Evolutionary conservation across 1,140 invertebrate genomes (phyloP).

Genomic region (Trypoxylus dichotomus): DNA sequence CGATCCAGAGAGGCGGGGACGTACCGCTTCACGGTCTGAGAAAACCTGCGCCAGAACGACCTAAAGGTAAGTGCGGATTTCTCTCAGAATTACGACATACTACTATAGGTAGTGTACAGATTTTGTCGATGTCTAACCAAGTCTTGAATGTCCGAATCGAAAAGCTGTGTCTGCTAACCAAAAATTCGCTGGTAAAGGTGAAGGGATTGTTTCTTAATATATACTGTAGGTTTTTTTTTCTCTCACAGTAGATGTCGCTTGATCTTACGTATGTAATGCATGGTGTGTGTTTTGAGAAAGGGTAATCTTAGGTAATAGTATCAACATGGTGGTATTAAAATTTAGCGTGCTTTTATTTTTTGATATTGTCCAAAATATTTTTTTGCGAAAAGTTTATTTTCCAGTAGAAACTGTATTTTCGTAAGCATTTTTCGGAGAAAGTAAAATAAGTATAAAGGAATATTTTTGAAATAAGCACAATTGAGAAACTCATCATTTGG

Average conservation of each 20-base stretch:
- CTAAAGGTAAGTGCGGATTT: constrained; percentile 67
- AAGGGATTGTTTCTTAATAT: neutral
- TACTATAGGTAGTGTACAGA: no score
- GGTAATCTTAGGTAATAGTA: neutral
- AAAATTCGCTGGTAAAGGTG: neutral
- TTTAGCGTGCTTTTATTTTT: neutral
- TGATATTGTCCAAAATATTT: no score
- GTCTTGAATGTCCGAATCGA: constrained; percentile 22
- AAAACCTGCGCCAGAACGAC: constrained; percentile 83
- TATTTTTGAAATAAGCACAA: no score
- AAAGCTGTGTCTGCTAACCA: neutral
- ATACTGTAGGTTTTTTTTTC: neutral
- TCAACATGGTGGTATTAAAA: neutral
- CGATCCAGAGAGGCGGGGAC: constrained; percentile 87
- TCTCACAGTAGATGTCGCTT: neutral
- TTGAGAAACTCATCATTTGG: neutral
- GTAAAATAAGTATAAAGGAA: no score
- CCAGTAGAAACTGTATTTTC: no score
- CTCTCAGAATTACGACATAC: no score
- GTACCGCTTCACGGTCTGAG: constrained; percentile 84
- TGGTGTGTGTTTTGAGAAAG: neutral
- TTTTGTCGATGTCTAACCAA: no score
- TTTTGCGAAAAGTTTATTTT: no score
- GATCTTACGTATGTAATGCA: neutral
- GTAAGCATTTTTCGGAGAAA: no score